Evolutionary conservation across 1,140 invertebrate species (phyloP).

Genomic region (Uloborus diversus): DNA sequence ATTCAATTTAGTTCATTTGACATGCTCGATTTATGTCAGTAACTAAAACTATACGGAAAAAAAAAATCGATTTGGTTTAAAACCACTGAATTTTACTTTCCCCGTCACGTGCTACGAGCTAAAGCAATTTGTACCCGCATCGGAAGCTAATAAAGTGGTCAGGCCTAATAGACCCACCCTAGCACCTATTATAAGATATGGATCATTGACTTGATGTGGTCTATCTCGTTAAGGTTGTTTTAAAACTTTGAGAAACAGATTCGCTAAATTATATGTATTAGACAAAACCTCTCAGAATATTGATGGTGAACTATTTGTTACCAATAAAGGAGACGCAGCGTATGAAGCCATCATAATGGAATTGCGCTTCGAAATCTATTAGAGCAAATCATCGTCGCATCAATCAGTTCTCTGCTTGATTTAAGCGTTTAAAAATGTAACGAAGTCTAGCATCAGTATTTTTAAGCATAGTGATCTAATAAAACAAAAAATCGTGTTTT

Average conservation of each 20-base stretch:
- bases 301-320: constrained; percentile 48
- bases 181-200: constrained; percentile 1
- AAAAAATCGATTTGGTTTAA: constrained; percentile 6
- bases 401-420: not conserved
- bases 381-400: constrained; percentile 15
- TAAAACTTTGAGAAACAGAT: constrained; percentile 39
- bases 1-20: constrained; percentile 29
- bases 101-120: not conserved
- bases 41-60: constrained; percentile 6
- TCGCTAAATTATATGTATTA: constrained; percentile 45
- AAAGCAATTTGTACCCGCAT: constrained; percentile 21
- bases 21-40: not conserved
- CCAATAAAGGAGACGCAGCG: constrained; percentile 37
- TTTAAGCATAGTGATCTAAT: too few relatives aligned
- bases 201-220: not conserved
- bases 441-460: too few relatives aligned
- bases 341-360: constrained; percentile 24
- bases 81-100: not conserved
- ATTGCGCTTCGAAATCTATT: not conserved
- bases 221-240: constrained; percentile 24
- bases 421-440: not conserved
- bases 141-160: constrained; percentile 44
- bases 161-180: not conserved
- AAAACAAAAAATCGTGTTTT: too few relatives aligned
- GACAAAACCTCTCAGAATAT: constrained; percentile 42